Evolutionary conservation across 2,888 invertebrate species (phyloP), one percentile per base, ranked within the genome.

Genomic region (Rotaria sp.): DNA sequence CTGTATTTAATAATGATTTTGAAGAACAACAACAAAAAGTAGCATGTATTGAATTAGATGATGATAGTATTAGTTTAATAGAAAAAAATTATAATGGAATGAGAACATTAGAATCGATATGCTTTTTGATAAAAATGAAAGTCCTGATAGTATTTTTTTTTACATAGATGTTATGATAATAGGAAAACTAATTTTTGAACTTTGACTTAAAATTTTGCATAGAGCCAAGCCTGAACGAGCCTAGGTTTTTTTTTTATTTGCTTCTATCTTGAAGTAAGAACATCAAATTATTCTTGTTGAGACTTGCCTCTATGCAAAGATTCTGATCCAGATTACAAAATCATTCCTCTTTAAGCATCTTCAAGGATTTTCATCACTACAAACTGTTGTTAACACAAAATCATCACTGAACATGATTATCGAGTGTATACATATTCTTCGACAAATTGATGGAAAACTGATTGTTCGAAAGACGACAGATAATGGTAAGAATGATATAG

Each of bases 1-100:
- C n/a, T 80, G 5, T 80, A n/a, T 41, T 80, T 24, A 80, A 38
- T 10, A 45, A 26, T 45, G 80, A 45, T 45, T 26, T 45, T 13
- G 45, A 80, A 80, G n/a, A n/a, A n/a, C 38, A n/a, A 80, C 80
- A 80, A 45, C 80, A 80, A 45, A 45, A 80, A 80, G 45, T 8
- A 26, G 80, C 41, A 26, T 26, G 45, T 15, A 80, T 80, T 80
- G 80, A 80, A 45, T 24, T 80, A 24, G 45, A 80, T 45, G 80
- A 80, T 80, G 80, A 80, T 80, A n/a, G 26, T n/a, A 80, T 45
- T 26, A 80, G 80, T 80, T 80, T 80, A 45, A n/a, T 13, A 2
- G 80, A 35, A 8, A 67, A 67, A 67, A 35, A 45, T 26, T 4
- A 13, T 80, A 11, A 10, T n/a, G 5, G 4, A 13, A 26, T 7